A percentile compares a stretch with the other conserved stretches of the same genome.
Evolutionary conservation across 2,888 invertebrate genomes (phyloP).

Genomic region (Matsumyia berberina): DNA sequence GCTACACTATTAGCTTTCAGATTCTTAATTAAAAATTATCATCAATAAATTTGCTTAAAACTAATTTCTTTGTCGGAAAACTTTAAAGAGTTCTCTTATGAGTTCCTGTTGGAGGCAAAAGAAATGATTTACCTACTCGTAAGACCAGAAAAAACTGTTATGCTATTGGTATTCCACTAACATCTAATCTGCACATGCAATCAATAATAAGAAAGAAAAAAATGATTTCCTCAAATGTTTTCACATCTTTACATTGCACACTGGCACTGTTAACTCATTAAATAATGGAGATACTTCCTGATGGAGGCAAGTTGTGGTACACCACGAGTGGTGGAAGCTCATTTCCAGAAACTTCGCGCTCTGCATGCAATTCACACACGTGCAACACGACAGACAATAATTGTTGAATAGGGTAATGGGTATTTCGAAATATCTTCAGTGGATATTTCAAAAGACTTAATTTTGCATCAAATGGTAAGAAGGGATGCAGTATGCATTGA

Average conservation of each 20-base stretch:
- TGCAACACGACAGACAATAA: slow-evolving; percentile 10
- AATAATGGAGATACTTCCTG: slow-evolving; percentile 21
- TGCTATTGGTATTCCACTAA: background rate
- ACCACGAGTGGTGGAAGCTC: background rate
- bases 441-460: slow-evolving; percentile 11
- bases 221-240: slow-evolving; percentile 2
- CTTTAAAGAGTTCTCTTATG: background rate
- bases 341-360: slow-evolving; percentile 11
- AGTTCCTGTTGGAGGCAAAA: background rate
- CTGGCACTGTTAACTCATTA: slow-evolving; percentile 1
- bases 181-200: background rate
- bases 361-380: slow-evolving; percentile 18
- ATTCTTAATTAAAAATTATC: slow-evolving; percentile 25
- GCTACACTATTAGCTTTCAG: slow-evolving; percentile 1
- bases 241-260: slow-evolving; percentile 12
- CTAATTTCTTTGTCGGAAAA: background rate
- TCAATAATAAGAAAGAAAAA: background rate
- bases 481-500: background rate
- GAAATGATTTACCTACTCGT: background rate
- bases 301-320: background rate
- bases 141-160: background rate
- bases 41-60: background rate
- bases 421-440: slow-evolving; percentile 15
- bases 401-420: slow-evolving; percentile 10
- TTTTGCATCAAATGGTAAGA: background rate